Evolutionary conservation across 2,888 invertebrate genomes (phyloP).

Genomic region (Cryptocephalus moraei): DNA sequence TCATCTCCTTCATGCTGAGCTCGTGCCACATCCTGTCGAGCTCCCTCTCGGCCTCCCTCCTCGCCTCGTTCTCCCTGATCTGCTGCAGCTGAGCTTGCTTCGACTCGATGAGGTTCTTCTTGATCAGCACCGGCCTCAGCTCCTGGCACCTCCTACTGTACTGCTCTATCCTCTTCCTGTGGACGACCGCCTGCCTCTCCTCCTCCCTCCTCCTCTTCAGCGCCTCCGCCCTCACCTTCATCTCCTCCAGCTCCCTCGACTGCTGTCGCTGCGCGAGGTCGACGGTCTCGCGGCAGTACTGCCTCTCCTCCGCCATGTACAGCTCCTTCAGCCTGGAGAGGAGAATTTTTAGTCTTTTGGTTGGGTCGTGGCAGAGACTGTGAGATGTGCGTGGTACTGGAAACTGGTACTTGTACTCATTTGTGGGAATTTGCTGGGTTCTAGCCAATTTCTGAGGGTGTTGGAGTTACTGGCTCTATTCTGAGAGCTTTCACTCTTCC

Average conservation of each 20-base stretch:
- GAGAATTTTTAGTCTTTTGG: too few relatives aligned
- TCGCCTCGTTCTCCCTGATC: constrained; percentile 48
- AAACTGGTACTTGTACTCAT: too few relatives aligned
- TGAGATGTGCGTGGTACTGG: too few relatives aligned
- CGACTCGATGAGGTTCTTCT: constrained; percentile 42
- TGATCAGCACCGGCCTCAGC: constrained; percentile 39
- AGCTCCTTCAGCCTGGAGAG: constrained; percentile 37
- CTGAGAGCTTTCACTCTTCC: too few relatives aligned
- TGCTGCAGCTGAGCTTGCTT: constrained; percentile 48
- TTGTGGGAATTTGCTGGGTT: too few relatives aligned
- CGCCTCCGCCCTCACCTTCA: constrained; percentile 38
- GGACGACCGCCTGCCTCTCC: constrained; percentile 42
- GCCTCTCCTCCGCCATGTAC: constrained; percentile 42
- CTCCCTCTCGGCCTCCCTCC: constrained; percentile 44
- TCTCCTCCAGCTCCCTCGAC: constrained; percentile 41
- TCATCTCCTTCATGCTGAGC: constrained; percentile 46
- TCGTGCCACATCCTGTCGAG: constrained; percentile 52
- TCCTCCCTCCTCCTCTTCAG: constrained; percentile 43
- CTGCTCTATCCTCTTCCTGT: constrained; percentile 37
- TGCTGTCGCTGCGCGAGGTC: constrained; percentile 44
- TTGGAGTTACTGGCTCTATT: too few relatives aligned
- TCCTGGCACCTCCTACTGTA: constrained; percentile 37
- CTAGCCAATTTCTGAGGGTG: too few relatives aligned
- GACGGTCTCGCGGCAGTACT: constrained; percentile 44
- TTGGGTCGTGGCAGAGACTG: too few relatives aligned